Evolutionary conservation across 2,113 vertebrate genomes (phyloP).

Genomic region (Recurvirostra avosetta): DNA sequence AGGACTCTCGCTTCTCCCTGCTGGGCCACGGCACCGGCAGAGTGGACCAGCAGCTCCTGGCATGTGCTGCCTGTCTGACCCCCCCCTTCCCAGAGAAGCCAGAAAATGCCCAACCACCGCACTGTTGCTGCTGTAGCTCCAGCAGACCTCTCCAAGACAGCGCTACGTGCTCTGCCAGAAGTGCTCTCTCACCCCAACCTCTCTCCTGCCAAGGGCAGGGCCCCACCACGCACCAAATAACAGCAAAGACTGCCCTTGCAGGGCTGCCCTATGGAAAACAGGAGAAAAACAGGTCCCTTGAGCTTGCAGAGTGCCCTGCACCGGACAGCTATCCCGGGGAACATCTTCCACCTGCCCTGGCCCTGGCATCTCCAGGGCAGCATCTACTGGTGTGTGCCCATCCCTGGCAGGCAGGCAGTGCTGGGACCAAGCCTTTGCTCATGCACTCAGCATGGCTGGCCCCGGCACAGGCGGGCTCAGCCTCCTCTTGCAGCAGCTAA

Average conservation of each 20-base stretch:
- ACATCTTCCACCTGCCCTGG: not conserved
- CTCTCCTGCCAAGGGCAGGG: not conserved
- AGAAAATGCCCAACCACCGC: not conserved
- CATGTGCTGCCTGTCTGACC: not conserved
- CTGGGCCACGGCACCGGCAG: accelerated
- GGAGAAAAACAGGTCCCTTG: not conserved
- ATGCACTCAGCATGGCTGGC: not conserved
- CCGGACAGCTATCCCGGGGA: accelerated
- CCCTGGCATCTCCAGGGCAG: not conserved
- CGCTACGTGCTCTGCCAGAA: not conserved
- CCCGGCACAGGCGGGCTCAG: not conserved
- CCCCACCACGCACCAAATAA: not conserved
- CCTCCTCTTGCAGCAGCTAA: not conserved
- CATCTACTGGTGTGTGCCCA: not conserved
- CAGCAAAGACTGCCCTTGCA: not conserved
- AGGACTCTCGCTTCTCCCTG: not conserved
- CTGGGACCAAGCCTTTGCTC: not conserved
- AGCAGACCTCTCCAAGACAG: not conserved
- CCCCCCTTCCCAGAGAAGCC: not conserved
- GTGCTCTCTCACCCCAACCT: not conserved
- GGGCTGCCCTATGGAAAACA: not conserved
- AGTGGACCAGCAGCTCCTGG: not conserved
- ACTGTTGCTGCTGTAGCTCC: not conserved
- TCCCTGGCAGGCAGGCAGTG: not conserved
- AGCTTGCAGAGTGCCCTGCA: not conserved